These are phyloP conservation scores for Oscheius sp. DNA, from an alignment of 2,888 invertebrate species.

Conservation along the genomic window DNA sequence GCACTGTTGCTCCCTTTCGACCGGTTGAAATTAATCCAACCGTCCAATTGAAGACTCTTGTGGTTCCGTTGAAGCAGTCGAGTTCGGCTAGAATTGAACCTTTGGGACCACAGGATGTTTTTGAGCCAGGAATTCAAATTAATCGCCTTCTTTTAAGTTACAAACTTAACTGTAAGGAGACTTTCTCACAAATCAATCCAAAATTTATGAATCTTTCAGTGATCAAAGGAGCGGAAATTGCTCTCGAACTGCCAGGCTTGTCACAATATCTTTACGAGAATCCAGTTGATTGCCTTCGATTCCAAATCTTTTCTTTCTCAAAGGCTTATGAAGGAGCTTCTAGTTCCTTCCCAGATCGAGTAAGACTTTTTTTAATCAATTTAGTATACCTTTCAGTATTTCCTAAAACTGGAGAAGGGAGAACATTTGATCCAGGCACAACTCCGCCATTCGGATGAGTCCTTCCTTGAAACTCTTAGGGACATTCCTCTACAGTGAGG, in stretches of 20 bases:
- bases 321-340: slow-evolving; percentile 87
- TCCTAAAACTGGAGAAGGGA: slow-evolving; percentile 90
- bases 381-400: slow-evolving; percentile 77
- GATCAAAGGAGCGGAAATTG: slow-evolving; percentile 49
- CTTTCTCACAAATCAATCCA: background rate
- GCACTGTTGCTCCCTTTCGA: slow-evolving; percentile 43
- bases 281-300: slow-evolving; percentile 90
- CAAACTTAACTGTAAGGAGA: slow-evolving; percentile 75
- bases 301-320: slow-evolving; percentile 89
- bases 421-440: slow-evolving; percentile 88
- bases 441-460: slow-evolving; percentile 87
- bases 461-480: slow-evolving; percentile 84
- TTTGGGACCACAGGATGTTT: slow-evolving; percentile 82
- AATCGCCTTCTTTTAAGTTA: slow-evolving; percentile 89
- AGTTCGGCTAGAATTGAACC: slow-evolving; percentile 83
- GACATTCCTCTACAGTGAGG: slow-evolving; percentile 77
- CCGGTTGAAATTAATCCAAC: slow-evolving; percentile 39
- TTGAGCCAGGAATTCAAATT: slow-evolving; percentile 87
- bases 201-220: slow-evolving; percentile 49
- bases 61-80: slow-evolving; percentile 76
- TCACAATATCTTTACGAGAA: slow-evolving; percentile 91
- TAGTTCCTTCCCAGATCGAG: slow-evolving; percentile 86
- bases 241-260: slow-evolving; percentile 80
- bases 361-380: slow-evolving; percentile 34
- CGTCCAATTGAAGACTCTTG: slow-evolving; percentile 40